Conservation (phyloP, 2,888 invertebrate species). For the Cyclophora punctaria region DNA sequence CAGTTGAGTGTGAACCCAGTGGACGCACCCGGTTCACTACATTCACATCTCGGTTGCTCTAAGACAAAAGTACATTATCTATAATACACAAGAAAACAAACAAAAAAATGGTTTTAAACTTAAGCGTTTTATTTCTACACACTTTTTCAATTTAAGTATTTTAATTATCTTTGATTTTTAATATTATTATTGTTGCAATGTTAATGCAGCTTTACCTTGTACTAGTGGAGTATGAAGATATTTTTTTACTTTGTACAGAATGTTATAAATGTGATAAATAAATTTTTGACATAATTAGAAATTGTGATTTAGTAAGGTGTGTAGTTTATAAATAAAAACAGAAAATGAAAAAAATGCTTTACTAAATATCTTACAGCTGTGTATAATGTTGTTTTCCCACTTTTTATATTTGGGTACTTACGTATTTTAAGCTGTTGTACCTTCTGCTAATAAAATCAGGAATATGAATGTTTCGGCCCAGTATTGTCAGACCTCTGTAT, state of each 20-base stretch:
- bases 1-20: slow-evolving; percentile 18
- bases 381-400: slow-evolving; percentile 61
- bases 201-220: slow-evolving; percentile 60
- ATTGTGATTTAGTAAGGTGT: slow-evolving; percentile 73
- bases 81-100: slow-evolving; percentile 10
- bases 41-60: slow-evolving; percentile 20
- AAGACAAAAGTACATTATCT: slow-evolving; percentile 26
- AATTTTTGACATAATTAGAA: slow-evolving; percentile 68
- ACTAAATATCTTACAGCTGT: slow-evolving; percentile 61
- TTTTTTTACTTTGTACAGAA: slow-evolving; percentile 74
- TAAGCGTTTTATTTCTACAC: slow-evolving; percentile 26
- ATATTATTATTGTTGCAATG: slow-evolving; percentile 30
- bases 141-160: slow-evolving; percentile 30
- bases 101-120: slow-evolving; percentile 19
- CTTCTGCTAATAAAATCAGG: slow-evolving; percentile 57
- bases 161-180: slow-evolving; percentile 18
- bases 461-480: slow-evolving; percentile 62
- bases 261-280: slow-evolving; percentile 72
- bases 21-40: too few relatives aligned
- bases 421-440: slow-evolving; percentile 66
- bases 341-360: slow-evolving; percentile 56
- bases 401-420: slow-evolving; percentile 70
- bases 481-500: slow-evolving; percentile 67
- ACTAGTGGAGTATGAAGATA: slow-evolving; percentile 64
- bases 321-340: slow-evolving; percentile 55